Percentiles rank a stretch among this genome's conserved stretches.
Evolutionary conservation across 2,888 invertebrate species (phyloP).

Genomic region (Caenorhabditis sp.): DNA sequence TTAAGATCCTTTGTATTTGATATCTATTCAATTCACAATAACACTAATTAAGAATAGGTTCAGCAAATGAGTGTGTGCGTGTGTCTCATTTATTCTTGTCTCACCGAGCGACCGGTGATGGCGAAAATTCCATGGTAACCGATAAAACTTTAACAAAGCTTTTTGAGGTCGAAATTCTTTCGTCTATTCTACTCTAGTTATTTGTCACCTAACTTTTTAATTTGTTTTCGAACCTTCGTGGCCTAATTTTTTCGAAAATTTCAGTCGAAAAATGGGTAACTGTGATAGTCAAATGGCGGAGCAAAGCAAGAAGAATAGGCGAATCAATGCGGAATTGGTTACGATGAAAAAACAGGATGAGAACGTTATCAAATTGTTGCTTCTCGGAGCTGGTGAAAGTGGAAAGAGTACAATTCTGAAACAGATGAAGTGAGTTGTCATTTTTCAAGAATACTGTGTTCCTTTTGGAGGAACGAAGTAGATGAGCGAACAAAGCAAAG

Average conservation of each 20-base stretch:
- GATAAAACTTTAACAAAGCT: too few species aligned
- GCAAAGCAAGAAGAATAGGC: slow-evolving; percentile 37
- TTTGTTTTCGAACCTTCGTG: too few species aligned
- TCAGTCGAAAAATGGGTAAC: slow-evolving; percentile 49
- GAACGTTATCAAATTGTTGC: slow-evolving; percentile 60
- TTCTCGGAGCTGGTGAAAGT: slow-evolving; percentile 86
- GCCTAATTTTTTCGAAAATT: neutral
- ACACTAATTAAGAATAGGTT: too few species aligned
- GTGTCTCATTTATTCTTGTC: too few species aligned
- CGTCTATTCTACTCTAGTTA: too few species aligned
- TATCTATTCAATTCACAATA: too few species aligned
- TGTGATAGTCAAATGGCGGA: slow-evolving; percentile 51
- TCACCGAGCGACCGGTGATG: too few species aligned
- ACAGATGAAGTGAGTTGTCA: slow-evolving; percentile 99
- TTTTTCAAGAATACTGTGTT: neutral
- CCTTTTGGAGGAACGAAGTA: neutral
- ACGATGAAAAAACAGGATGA: slow-evolving; percentile 56
- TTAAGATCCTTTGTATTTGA: too few species aligned
- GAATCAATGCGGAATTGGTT: slow-evolving; percentile 59
- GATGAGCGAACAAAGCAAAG: neutral
- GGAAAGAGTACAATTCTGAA: slow-evolving; percentile 99
- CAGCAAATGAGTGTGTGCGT: too few species aligned
- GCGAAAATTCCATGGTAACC: too few species aligned
- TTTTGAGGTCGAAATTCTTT: too few species aligned
- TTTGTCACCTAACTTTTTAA: too few species aligned